Evolutionary conservation across 2,888 invertebrate species (phyloP), one percentile per base, ranked within the genome.

Genomic region (Cephus spinipes): DNA sequence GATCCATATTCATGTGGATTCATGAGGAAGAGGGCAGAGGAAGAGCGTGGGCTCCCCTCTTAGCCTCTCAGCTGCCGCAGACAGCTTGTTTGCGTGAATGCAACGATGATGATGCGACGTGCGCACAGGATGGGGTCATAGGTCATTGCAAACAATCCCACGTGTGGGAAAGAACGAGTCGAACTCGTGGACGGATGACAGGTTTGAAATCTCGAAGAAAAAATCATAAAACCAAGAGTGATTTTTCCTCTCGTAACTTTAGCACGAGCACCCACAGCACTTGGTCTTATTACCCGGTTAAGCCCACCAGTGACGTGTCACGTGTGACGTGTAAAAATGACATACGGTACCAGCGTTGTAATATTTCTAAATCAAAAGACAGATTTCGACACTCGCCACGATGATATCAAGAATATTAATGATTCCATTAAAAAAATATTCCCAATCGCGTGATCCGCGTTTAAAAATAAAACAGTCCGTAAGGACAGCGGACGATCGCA

Each of bases 121-220:
- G 85, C 86, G 85, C 86, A 83, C 82, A 81, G 85, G 87, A 84
- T 81, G 82, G 85, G 87, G 89, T 90, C 90, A 87, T 77, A 89
- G 91, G 90, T 91, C 90, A 87, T 82, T 82, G 89, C 87, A 86
- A 91, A 91, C 90, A 91, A 91, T 91, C 85, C 88, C 81, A 81
- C 82, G 87, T 89, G 91, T 91, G 91, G 91, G 91, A 91, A 90
- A 88, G 85, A 86, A 85, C 87, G 82, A 78, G 79, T 74, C 82
- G 81, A 76, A 81, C 79, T 81, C 76, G 74, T 23, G 74, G 23
- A 79, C 30, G 36, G 34, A 74, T 74, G 36, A 40, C 74, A 35
- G 11, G 15, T 33, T 74, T n/a, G 23, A n/a, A 31, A 30, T 36
- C 30, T 36, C 36, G 36, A 31, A 30, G 33, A 31, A 31, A 71